Evolutionary conservation across 1,140 invertebrate genomes (phyloP).

Genomic region (Drosophila serrata): DNA sequence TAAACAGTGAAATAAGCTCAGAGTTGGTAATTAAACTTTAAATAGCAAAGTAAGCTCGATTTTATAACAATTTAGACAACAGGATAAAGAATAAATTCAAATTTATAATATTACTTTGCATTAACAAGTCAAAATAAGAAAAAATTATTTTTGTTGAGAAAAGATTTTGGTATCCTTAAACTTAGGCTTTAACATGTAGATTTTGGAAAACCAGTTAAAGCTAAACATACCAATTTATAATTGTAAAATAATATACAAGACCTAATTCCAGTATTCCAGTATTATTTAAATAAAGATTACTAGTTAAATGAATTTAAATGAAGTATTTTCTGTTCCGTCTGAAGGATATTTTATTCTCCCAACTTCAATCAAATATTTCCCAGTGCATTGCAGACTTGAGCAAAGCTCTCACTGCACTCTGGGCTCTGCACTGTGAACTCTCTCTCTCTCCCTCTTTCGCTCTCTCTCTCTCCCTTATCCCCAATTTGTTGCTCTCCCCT

Average conservation of each 20-base stretch:
- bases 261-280: too few species aligned
- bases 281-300: too few species aligned
- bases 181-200: background rate
- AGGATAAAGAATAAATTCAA: background rate
- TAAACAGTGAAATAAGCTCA: background rate
- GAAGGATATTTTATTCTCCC: too few species aligned
- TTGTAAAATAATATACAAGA: too few species aligned
- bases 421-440: slow-evolving; percentile 11
- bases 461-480: slow-evolving; percentile 22
- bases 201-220: background rate
- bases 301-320: too few species aligned
- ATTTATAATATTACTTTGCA: background rate
- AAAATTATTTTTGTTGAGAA: background rate
- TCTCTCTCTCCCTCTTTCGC: slow-evolving; percentile 21
- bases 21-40: background rate
- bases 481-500: slow-evolving; percentile 5
- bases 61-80: too few species aligned
- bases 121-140: background rate
- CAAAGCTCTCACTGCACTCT: slow-evolving; percentile 27
- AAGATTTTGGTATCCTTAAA: background rate
- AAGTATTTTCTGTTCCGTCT: background rate
- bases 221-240: background rate
- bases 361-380: background rate
- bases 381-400: slow-evolving; percentile 38
- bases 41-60: background rate